Evolutionary conservation across 2,797 vertebrate genomes (phyloP).

Genomic region (Leptodactylus fallax): DNA sequence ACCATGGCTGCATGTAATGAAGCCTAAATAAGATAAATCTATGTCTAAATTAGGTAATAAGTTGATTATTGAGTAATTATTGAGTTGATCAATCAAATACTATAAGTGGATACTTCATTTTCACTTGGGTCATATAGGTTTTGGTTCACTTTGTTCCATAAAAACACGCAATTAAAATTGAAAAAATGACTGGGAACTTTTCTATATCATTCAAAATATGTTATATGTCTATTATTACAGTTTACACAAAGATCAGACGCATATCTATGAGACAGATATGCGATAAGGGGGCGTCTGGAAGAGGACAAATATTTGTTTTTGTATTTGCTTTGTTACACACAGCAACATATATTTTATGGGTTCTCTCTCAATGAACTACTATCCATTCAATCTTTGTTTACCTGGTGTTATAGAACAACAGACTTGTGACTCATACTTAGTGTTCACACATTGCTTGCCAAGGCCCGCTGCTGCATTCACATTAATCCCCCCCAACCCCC

Average conservation of each 20-base stretch:
- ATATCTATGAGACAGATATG: not conserved
- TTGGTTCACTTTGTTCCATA: not conserved
- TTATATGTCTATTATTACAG: not conserved
- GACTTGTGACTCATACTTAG: slow-evolving; percentile 19
- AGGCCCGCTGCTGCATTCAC: not conserved
- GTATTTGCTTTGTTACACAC: not conserved
- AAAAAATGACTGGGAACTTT: not conserved
- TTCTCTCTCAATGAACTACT: not conserved
- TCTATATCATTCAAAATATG: not conserved
- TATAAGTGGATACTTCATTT: too few species aligned
- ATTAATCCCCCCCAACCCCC: slow-evolving; percentile 14
- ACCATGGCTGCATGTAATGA: too few species aligned
- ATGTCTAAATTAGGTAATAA: too few species aligned
- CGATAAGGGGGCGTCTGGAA: not conserved
- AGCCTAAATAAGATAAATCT: too few species aligned
- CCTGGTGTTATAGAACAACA: slow-evolving; percentile 20
- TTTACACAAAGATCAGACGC: not conserved
- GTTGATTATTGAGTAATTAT: too few species aligned
- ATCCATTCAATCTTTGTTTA: slow-evolving; percentile 6
- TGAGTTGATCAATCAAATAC: too few species aligned
- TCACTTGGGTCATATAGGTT: too few species aligned
- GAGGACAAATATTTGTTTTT: not conserved
- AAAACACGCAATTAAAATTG: not conserved
- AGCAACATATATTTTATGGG: not conserved
- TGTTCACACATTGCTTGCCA: not conserved